These are phyloP conservation scores for Scelioninae gen. 1 DNA, from an alignment of 2,888 invertebrate genomes.

Conservation along the genomic window DNA sequence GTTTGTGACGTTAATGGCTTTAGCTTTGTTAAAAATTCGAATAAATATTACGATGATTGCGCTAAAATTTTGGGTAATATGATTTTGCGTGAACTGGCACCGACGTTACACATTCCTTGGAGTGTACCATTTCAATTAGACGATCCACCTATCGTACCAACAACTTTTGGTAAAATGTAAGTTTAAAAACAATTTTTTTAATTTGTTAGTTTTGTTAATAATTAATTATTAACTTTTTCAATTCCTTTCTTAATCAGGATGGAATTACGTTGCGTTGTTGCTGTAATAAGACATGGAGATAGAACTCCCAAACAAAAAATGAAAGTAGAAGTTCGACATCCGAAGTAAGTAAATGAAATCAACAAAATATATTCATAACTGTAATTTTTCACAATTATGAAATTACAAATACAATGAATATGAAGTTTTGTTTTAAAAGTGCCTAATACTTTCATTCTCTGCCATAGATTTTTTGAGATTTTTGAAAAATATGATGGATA, in stretches of 20 bases:
- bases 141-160: conserved; percentile 99
- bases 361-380: too few relatives aligned
- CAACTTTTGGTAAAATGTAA: conserved; percentile 98
- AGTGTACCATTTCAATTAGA: conserved; percentile 98
- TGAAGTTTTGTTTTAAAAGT: not conserved
- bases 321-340: conserved; percentile 99
- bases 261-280: conserved; percentile 97
- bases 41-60: conserved; percentile 99
- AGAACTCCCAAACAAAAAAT: conserved; percentile 99
- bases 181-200: conserved; percentile 32
- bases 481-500: conserved; percentile 99
- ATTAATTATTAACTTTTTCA: not conserved
- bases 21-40: conserved; percentile 99
- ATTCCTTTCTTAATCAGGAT: conserved; percentile 85
- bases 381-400: too few relatives aligned
- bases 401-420: too few relatives aligned
- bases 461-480: conserved; percentile 96
- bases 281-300: conserved; percentile 98
- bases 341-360: conserved; percentile 88
- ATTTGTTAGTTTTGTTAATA: not conserved
- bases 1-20: conserved; percentile 99
- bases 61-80: conserved; percentile 99
- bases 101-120: conserved; percentile 98
- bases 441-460: not conserved
- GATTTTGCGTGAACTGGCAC: conserved; percentile 97